Percentiles rank a stretch among this genome's conserved stretches.
phyloP scores from a whole-genome alignment of 2,113 vertebrate genomes.

The Chlorodrepanis virens region DNA sequence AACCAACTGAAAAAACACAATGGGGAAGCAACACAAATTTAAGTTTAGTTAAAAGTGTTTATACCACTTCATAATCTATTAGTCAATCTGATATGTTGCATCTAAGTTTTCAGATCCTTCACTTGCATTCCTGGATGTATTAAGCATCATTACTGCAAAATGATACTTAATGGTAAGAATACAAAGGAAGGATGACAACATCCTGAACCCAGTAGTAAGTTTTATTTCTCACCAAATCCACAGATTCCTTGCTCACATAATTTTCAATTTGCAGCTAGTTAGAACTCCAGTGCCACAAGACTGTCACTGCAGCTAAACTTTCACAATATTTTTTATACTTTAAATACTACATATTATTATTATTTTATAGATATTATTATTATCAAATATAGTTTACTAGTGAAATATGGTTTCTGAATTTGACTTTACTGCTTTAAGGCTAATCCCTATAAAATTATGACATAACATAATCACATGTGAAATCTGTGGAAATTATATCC shows the following conservation, averaged over 20 bases:
- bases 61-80: background rate
- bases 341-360: background rate
- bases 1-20: background rate
- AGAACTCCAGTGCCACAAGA: background rate
- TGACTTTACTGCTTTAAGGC: background rate
- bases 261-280: background rate
- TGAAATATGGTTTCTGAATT: background rate
- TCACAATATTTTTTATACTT: background rate
- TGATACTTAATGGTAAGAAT: background rate
- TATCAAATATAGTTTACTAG: background rate
- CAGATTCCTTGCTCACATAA: background rate
- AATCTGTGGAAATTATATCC: background rate
- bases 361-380: background rate
- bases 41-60: background rate
- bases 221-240: background rate
- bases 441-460: background rate
- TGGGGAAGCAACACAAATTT: background rate
- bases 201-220: background rate
- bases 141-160: background rate
- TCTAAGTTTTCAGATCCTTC: background rate
- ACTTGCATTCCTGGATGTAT: background rate
- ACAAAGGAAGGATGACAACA: background rate
- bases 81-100: background rate
- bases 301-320: background rate
- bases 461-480: background rate